A percentile compares a stretch with the other conserved stretches of the same genome.
Conservation (phyloP, 2,888 invertebrate species). For the Pandemis cinnamomeana region DNA sequence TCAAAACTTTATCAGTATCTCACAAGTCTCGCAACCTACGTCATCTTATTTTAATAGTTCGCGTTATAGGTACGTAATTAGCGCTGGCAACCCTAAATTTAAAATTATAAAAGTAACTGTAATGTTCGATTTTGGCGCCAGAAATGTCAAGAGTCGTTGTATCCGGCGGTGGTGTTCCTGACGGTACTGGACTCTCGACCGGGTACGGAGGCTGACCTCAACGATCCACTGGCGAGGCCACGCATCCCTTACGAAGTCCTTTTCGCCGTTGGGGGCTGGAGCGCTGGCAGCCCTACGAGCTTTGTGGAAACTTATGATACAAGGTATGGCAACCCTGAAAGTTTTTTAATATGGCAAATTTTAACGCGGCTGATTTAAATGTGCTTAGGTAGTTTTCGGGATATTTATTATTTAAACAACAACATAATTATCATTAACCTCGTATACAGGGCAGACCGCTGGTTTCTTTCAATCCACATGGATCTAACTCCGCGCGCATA, state of each 20-base stretch:
- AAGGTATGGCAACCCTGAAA: constrained; percentile 74
- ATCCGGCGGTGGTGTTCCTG: constrained; percentile 82
- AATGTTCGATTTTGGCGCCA: constrained; percentile 47
- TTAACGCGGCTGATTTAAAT: neutral
- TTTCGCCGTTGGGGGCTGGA: constrained; percentile 94
- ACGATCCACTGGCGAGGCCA: constrained; percentile 87
- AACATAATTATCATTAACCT: too few relatives aligned
- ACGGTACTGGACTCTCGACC: constrained; percentile 79
- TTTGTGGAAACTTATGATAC: constrained; percentile 92
- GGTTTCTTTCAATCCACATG: constrained; percentile 89
- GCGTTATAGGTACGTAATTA: neutral
- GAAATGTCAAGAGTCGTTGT: constrained; percentile 83
- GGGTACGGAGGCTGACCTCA: constrained; percentile 79
- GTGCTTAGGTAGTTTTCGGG: neutral
- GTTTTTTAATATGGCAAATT: neutral
- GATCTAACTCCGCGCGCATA: constrained; percentile 90
- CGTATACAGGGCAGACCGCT: constrained; percentile 86
- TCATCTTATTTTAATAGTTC: neutral
- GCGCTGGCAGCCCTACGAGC: constrained; percentile 92
- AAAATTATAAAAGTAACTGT: neutral
- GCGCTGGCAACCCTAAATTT: neutral
- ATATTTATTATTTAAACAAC: too few relatives aligned
- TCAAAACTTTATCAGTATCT: neutral
- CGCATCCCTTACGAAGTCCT: constrained; percentile 91
- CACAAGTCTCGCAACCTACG: too few relatives aligned